phyloP scores from a whole-genome alignment of 2,113 vertebrate genomes.

The Sclerurus mexicanus region DNA sequence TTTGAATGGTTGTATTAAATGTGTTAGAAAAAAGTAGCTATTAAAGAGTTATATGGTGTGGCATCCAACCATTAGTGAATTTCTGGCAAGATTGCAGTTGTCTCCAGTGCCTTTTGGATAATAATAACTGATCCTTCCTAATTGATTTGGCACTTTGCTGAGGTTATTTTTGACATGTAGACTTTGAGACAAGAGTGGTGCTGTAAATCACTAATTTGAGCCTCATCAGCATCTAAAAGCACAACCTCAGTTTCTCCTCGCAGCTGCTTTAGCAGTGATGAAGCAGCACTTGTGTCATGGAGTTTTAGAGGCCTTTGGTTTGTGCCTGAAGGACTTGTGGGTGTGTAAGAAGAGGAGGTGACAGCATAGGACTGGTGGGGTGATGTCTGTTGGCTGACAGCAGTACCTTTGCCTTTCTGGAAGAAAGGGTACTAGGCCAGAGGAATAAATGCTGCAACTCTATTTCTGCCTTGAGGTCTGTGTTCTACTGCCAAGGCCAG shows the following conservation, averaged over 20 bases:
- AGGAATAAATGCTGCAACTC: neutral
- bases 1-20: neutral
- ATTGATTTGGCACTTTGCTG: neutral
- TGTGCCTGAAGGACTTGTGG: neutral
- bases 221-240: neutral
- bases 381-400: neutral
- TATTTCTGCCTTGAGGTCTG: neutral
- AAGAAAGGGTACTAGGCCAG: neutral
- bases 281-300: neutral
- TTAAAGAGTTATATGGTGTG: neutral
- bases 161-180: neutral
- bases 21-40: neutral
- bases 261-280: neutral
- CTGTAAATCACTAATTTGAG: neutral
- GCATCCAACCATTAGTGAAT: neutral
- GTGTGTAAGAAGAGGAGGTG: neutral
- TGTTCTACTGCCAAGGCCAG: too few relatives aligned
- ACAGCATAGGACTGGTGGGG: neutral
- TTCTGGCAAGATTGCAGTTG: neutral
- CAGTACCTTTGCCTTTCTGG: neutral
- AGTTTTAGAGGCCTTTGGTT: neutral
- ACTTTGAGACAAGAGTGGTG: neutral
- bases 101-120: neutral
- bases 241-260: neutral
- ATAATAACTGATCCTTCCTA: neutral